phyloP scores from a whole-genome alignment of 2,888 invertebrate species.

The Noctua pronuba region DNA sequence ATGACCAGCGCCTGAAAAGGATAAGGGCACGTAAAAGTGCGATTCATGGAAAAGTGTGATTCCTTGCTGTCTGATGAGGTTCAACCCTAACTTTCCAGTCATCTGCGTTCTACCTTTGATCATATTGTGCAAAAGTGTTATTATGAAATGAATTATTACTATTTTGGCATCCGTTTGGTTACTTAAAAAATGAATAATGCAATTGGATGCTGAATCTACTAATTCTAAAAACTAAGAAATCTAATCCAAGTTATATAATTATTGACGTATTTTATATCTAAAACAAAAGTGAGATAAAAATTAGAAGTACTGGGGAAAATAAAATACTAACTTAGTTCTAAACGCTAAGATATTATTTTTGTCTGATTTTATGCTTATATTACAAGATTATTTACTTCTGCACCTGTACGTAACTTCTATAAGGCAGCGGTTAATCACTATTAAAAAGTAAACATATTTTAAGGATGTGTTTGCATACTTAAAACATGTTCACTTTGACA shows the following conservation, averaged over 20 bases:
- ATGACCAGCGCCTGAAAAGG: too few relatives aligned
- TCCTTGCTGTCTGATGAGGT: neutral
- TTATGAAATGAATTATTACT: constrained; percentile 7
- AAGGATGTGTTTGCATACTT: constrained; percentile 1
- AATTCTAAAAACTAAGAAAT: neutral
- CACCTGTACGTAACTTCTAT: constrained; percentile 43
- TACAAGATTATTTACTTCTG: constrained; percentile 40
- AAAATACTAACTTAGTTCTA: neutral
- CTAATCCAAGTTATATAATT: neutral
- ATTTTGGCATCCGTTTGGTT: constrained; percentile 41
- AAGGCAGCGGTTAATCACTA: constrained; percentile 54
- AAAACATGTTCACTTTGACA: constrained; percentile 11
- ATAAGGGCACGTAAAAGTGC: too few relatives aligned
- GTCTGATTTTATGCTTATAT: neutral
- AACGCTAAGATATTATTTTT: neutral
- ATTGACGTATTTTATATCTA: neutral
- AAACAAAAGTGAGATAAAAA: neutral
- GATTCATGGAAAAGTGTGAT: neutral
- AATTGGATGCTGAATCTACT: neutral
- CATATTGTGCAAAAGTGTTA: constrained; percentile 25
- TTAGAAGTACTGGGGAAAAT: neutral
- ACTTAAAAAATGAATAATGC: neutral
- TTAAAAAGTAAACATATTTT: neutral
- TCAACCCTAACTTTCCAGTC: neutral
- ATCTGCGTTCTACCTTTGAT: neutral